Evolutionary conservation across 2,797 vertebrate genomes (phyloP).

Genomic region (Smutsia temminckii): DNA sequence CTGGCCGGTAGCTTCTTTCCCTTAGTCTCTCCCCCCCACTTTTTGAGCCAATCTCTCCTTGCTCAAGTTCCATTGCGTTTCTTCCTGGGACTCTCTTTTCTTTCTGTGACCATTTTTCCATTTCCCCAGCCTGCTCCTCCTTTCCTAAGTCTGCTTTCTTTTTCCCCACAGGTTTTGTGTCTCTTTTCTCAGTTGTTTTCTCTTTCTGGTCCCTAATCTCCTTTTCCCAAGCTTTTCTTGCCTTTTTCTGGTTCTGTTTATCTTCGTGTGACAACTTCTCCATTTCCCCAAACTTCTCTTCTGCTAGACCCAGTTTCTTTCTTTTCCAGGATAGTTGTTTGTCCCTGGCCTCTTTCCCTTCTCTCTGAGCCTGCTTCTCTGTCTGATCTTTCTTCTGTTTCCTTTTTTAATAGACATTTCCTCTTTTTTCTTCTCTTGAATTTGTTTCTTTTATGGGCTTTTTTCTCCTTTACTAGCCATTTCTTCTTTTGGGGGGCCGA

Average conservation of each 20-base stretch:
- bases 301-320: background rate
- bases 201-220: background rate
- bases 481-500: background rate
- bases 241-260: background rate
- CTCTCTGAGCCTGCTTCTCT: background rate
- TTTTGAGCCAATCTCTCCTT: background rate
- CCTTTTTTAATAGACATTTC: too few species aligned
- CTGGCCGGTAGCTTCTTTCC: background rate
- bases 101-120: background rate
- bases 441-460: background rate
- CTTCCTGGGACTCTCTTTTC: background rate
- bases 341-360: background rate
- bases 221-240: background rate
- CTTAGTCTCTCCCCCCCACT: background rate
- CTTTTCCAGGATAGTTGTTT: slow-evolving; percentile 8
- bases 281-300: background rate
- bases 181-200: background rate
- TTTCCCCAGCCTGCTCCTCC: background rate
- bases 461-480: background rate
- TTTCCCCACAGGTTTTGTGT: background rate
- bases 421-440: background rate
- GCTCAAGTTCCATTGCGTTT: background rate
- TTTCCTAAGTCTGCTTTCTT: background rate
- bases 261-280: background rate
- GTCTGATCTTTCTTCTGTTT: background rate